Percentiles rank a stretch among this genome's conserved stretches.
Evolutionary conservation across 2,113 vertebrate species (phyloP).

Genomic region (Motacilla alba): DNA sequence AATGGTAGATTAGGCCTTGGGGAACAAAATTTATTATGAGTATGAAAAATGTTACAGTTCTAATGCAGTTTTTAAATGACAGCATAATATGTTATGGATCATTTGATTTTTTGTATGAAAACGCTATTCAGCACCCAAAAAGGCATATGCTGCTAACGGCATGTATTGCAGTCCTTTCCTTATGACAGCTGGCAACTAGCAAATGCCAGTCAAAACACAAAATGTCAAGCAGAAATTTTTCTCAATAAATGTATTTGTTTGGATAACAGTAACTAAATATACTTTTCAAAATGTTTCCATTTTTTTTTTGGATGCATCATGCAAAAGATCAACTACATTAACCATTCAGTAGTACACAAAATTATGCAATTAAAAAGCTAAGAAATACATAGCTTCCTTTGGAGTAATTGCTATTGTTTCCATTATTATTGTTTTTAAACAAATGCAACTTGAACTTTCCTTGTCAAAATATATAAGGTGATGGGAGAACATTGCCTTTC

Average conservation of each 20-base stretch:
- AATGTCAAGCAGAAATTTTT: conserved; percentile 74
- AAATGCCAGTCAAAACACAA: conserved; percentile 84
- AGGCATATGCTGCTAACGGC: conserved; percentile 76
- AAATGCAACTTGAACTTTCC: fast-evolving
- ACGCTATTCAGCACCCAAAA: conserved; percentile 68
- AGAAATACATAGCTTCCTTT: background rate
- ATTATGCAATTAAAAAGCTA: background rate
- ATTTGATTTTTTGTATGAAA: conserved; percentile 82
- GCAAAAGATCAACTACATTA: background rate
- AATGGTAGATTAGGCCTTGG: conserved; percentile 77
- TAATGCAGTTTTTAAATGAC: conserved; percentile 82
- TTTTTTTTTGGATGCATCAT: background rate
- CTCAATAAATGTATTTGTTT: conserved; percentile 69
- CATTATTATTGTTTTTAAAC: background rate
- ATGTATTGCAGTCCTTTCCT: conserved; percentile 68
- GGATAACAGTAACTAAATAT: conserved; percentile 44
- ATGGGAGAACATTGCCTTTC: background rate
- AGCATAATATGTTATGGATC: conserved; percentile 90
- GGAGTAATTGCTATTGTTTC: background rate
- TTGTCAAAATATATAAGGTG: background rate
- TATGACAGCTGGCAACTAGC: conserved; percentile 78
- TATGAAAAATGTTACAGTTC: conserved; percentile 73
- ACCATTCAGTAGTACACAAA: background rate
- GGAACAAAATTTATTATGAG: conserved; percentile 71
- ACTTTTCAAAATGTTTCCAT: background rate